Conservation (phyloP, 2,113 vertebrate species). For the Cygnus atratus region DNA sequence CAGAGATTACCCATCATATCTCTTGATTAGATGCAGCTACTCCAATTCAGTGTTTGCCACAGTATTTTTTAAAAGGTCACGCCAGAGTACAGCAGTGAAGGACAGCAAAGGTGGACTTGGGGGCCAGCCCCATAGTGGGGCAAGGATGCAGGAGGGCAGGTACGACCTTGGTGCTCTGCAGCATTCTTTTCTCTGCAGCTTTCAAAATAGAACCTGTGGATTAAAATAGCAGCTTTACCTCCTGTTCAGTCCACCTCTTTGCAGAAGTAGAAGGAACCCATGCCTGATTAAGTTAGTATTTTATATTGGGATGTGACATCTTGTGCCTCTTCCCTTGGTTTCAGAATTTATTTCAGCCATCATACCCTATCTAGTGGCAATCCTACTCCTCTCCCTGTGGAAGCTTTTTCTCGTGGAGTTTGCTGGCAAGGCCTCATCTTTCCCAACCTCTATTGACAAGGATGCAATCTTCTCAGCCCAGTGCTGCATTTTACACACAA, state of each 20-base stretch:
- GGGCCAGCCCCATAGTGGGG: accelerated
- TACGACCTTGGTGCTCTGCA: neutral
- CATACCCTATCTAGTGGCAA: neutral
- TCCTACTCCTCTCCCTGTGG: neutral
- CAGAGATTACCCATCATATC: neutral
- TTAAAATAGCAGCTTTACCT: neutral
- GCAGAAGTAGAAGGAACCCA: neutral
- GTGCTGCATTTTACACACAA: neutral
- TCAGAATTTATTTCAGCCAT: neutral
- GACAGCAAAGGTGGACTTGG: neutral
- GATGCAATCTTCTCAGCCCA: neutral
- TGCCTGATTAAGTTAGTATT: neutral
- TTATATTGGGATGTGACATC: neutral
- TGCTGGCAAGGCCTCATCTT: neutral
- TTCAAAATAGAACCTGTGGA: neutral
- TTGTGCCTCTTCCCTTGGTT: neutral
- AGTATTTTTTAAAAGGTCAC: neutral
- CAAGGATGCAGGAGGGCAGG: neutral
- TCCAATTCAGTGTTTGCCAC: neutral
- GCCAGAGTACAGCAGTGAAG: neutral
- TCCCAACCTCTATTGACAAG: neutral
- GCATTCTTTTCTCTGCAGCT: neutral
- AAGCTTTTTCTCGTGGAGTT: neutral
- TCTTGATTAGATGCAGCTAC: neutral
- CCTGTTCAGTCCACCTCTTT: neutral